Evolutionary conservation across 2,797 vertebrate genomes (phyloP).

Genomic region (Pogonophryne albipinna): DNA sequence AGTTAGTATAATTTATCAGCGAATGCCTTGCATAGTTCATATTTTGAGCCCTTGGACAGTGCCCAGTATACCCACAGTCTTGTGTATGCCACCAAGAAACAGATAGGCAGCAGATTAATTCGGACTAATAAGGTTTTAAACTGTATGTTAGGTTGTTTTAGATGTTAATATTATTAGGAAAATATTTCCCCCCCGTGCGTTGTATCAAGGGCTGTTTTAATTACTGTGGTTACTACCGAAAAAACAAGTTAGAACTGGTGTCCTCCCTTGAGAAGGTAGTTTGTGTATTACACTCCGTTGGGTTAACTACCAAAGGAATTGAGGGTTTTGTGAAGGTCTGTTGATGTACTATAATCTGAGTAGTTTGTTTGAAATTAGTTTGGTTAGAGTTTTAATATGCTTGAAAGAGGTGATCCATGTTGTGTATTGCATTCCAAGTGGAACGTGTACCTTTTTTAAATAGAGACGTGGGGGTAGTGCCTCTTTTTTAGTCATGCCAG

Average conservation of each 20-base stretch:
- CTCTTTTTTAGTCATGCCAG: conserved; percentile 1
- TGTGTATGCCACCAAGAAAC: neutral
- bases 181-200: neutral
- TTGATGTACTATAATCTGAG: neutral
- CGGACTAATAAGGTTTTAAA: no score
- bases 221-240: neutral
- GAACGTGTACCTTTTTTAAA: conserved; percentile 41
- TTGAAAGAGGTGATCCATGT: conserved; percentile 7
- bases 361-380: conserved; percentile 7
- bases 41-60: neutral
- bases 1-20: neutral
- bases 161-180: neutral
- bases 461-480: neutral
- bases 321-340: neutral
- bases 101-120: neutral
- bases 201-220: conserved; percentile 34
- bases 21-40: neutral
- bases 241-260: conserved; percentile 8
- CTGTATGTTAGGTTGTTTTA: neutral
- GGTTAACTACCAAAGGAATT: conserved; percentile 26
- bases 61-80: neutral
- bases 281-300: neutral
- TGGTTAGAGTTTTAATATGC: neutral
- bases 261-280: conserved; percentile 1
- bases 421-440: conserved; percentile 2